These are phyloP conservation scores for Mnemiopsis leidyi DNA, from an alignment of 37 sponge, comb jelly and placozoan genomes.

Conservation along the genomic window DNA sequence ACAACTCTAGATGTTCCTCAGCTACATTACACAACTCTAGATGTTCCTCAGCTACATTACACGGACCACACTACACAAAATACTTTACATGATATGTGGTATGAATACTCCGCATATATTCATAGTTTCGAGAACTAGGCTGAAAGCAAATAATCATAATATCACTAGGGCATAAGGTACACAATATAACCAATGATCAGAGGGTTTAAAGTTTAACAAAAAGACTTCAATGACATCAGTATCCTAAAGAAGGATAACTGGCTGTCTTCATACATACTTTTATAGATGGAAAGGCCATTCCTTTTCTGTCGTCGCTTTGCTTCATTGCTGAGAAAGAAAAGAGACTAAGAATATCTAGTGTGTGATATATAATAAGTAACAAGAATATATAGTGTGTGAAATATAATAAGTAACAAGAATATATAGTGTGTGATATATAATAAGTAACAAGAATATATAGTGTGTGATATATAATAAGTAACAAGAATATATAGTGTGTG, in stretches of 20 bases:
- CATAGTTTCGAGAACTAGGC: background rate
- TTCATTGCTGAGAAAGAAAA: constrained; percentile 25
- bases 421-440: no score
- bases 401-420: no score
- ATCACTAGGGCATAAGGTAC: no score
- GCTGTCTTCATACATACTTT: background rate
- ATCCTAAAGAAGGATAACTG: background rate
- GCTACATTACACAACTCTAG: no score
- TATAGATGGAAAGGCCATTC: constrained; percentile 55
- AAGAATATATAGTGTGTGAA: no score
- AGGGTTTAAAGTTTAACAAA: background rate
- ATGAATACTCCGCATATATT: background rate
- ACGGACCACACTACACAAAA: background rate
- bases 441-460: no score
- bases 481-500: no score
- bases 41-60: background rate
- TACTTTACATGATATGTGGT: background rate
- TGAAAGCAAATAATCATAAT: background rate
- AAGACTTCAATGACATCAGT: background rate
- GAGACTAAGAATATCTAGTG: background rate
- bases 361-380: no score
- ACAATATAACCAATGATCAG: background rate
- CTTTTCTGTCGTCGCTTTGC: constrained; percentile 39
- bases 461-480: no score
- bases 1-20: no score